Base-by-base conservation (phyloP, 2,113 vertebrate genomes). In the Uria lomvia region DNA sequence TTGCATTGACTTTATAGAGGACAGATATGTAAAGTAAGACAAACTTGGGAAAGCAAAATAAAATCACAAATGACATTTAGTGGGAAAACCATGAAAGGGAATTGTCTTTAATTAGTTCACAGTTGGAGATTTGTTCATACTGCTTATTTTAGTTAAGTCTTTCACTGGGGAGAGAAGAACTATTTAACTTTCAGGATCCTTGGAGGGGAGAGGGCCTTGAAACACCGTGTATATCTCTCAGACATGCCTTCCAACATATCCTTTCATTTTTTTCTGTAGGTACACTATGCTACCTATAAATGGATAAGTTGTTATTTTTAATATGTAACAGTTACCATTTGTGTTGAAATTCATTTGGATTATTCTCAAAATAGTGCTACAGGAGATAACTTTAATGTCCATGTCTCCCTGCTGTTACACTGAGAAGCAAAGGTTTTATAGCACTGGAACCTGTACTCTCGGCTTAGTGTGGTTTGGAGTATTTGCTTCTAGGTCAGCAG, bases 81-180 rank as follows among this genome's bases (percentile, higher is more conserved):
- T 87, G 80, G 95, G 90, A 97, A 98, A 98, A 98, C 96, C 97
- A 98, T 98, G 98, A 97, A 98, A 98, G 97, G 96, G 96, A 98
- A 98, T 98, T 98, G 97, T 98, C 98, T 98, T 98, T 98, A 98
- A 98, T 98, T 98, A 98, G 98, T 97, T 98, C 98, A 98, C 98
- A 98, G 98, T 98, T 98, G 98, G 98, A 98, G 97, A 96, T 98
- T 96, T 97, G 96, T 97, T 98, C 97, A 97, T 98, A 97, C 94
- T 97, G 97, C 96, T 98, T 98, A 98, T 98, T 98, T 98, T 98
- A 98, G 97, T 98, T 98, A 98, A 98, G 98, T 98, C 98, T 98
- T 98, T 97, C 96, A 96, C 96, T 96, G 97, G 94, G 91, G 90
- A 97, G 97, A 94, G 97, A 97, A 97, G 96, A 98, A 94, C 98